Evolutionary conservation across 2,888 invertebrate genomes (phyloP), one percentile per base, ranked within the genome.

Genomic region (Cephus spinipes): DNA sequence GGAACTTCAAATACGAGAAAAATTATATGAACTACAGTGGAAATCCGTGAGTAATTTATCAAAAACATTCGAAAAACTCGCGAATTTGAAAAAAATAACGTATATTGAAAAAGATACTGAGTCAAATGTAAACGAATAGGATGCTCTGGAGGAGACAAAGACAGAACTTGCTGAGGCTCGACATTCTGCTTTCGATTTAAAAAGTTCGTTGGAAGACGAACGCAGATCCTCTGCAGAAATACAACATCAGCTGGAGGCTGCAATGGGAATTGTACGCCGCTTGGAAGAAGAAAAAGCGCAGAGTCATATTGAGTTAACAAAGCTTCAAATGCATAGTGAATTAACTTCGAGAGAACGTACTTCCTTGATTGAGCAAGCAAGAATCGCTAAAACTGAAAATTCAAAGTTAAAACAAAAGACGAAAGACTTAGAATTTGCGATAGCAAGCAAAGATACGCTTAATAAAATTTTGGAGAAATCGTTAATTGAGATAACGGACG

Each of bases 211-310:
- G 1, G 89, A 90, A n/a, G 85, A 86, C n/a, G 87, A 87, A 40
- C 86, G 82, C 4, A 82, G 86, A 76, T 81, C 76, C 31, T 80
- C 85, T n/a, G 82, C 76, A 23, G 86, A 90, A 77, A 74, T 89
- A 31, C 81, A 83, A 77, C 78, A 83, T 23, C 87, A 88, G 73
- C 77, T 91, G 9, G 83, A 84, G 76, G 79, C 84, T 15, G 79
- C 85, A 0, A 73, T 82, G 31, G 84, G 86, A 77, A 79, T 84
- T 4, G 82, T 84, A 12, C 84, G 81, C n/a, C 78, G 81, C 4
- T 79, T 88, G 12, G 88, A 90, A 77, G 86, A 88, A 40, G 89
- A 90, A 73, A 89, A 86, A 76, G 81, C 81, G 3, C 84, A 83
- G 9, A 76, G 81, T 68, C 85, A 85, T 76, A 82, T 84, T 31